Base-by-base conservation (phyloP, 2,888 invertebrate species). In the Pollenia angustigena region DNA sequence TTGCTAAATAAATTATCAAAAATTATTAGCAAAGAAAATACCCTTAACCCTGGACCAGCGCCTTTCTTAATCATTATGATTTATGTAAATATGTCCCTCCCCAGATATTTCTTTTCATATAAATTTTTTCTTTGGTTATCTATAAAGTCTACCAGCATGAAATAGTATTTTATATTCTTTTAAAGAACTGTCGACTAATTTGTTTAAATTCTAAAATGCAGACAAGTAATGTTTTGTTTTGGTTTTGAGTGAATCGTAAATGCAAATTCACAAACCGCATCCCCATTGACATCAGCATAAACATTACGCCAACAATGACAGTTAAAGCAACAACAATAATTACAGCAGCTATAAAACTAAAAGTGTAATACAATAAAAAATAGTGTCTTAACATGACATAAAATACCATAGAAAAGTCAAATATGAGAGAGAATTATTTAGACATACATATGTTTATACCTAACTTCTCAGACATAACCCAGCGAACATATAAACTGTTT, bases 201-300 rank as follows among this genome's bases (percentile, higher is more conserved):
- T 85, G 62, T 85, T 82, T 71, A 42, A 79, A 46, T 74, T 50
- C 56, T 58, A 58, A 83, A 80, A 16, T 71, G 32, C 60, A 66
- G 78, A 87, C 81, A 81, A 78, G 46, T 60, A 76, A 76, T 76
- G 75, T 71, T 80, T 75, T 80, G 81, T 75, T 81, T 75, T 71
- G 85, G 81, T 82, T 82, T 74, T 74, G 62, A 48, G 48, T 74
- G 74, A 79, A 74, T 56, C 69, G 69, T 75, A 85, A 87, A 87
- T 89, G 88, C 88, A 88, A 89, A 88, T 89, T 87, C 87, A 85
- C 85, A 85, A 88, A 89, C 89, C 89, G 88, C 89, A 88, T 88
- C 88, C 86, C 85, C 84, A 88, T 85, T 81, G 89, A 88, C 78
- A 87, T 66, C 81, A 81, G 75, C 83, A 85, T 85, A 81, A 80